phyloP scores from a whole-genome alignment of 35 echinoderm and acorn worm species.

The Ophiothrix spiculata region DNA sequence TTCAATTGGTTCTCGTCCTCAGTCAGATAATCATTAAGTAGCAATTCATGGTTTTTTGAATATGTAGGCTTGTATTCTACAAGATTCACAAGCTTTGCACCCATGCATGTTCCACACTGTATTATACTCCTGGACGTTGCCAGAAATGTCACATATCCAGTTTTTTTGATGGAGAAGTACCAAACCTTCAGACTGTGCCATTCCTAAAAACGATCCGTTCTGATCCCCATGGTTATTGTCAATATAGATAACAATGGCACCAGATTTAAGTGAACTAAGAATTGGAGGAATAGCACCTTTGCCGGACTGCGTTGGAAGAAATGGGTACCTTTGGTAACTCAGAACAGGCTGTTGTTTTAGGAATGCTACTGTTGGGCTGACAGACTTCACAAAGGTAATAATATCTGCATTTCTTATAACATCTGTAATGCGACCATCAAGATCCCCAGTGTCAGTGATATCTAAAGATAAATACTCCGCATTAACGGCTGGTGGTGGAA shows the following conservation, averaged over 20 bases:
- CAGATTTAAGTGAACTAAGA: constrained; percentile 3
- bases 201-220: neutral
- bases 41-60: neutral
- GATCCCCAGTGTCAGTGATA: neutral
- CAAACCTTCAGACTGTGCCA: neutral
- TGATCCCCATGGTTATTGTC: neutral
- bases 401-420: neutral
- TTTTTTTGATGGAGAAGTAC: neutral
- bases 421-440: neutral
- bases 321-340: neutral
- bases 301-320: neutral
- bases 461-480: neutral
- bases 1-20: too few species aligned
- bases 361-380: neutral
- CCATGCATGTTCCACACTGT: neutral
- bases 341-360: neutral
- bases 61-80: neutral
- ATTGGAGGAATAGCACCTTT: constrained; percentile 4
- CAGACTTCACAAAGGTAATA: constrained; percentile 21
- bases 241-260: constrained; percentile 16
- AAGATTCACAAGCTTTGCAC: neutral
- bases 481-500: neutral
- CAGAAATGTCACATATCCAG: neutral
- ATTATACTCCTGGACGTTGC: neutral
- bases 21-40: too few species aligned